Base-by-base conservation (phyloP, 2,797 vertebrate genomes). In the Alfaro cultratus region DNA sequence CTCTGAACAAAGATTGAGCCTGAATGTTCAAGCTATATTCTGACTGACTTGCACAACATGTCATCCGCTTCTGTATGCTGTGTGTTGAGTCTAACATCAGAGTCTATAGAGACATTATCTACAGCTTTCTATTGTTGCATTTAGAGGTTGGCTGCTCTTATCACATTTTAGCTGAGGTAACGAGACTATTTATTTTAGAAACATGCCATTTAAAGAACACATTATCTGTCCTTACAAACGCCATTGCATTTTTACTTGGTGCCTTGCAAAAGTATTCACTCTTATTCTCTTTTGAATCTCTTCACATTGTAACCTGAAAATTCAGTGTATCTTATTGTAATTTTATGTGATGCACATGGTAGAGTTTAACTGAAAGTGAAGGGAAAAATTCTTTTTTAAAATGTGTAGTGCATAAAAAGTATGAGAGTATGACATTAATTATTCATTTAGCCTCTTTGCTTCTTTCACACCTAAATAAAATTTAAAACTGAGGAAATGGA, bases 1-100 rank as follows among this genome's bases (percentile, higher is more conserved):
- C 79, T 78, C 89, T 81, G 92, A 95, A 95, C 94, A 95, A 95
- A 95, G 93, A 93, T 95, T 82, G 81, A 78, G 77, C 84, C 74
- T 51, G 83, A 85, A 79, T 75, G 86, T 88, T 89, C 86, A 36
- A 74, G 81, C 39, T 34, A 31, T 74, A n/a, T 68, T 75, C 81
- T 80, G 79, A 88, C 79, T 81, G 77, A 73, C 79, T 23, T 55
- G 49, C 23, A 67, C 43, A 4, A 60, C 41, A 1, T 55, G 62
- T 80, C 77, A 80, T 90, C 82, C 51, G 72, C 79, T 34, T 43
- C 45, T 9, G 4, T 53, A 7, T 2, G 12, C 60, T 13, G 45
- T 64, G 46, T 49, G 7, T 29, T 34, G 36, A 31, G 34, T 76
- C 75, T 74, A 23, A 53, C 34, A 13, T 67, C 36, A 34, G 77